Conservation (phyloP, 2,888 invertebrate species). For the Taenaris catops region DNA sequence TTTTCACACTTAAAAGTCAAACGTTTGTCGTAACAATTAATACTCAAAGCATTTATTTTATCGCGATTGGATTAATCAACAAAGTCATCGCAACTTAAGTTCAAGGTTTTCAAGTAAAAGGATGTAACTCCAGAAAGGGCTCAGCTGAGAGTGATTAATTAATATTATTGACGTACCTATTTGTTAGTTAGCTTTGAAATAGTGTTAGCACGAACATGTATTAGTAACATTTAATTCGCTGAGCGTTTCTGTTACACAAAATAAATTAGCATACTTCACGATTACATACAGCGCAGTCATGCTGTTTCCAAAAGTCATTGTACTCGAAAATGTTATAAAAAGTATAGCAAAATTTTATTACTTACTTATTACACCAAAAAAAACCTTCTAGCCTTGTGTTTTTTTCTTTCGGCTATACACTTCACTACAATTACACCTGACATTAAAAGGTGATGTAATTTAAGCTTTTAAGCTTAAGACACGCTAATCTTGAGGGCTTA, state of each 20-base stretch:
- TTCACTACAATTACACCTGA: too few relatives aligned
- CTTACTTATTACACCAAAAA: too few relatives aligned
- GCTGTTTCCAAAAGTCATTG: conserved; percentile 2
- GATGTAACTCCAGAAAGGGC: conserved; percentile 8
- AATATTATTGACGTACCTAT: conserved; percentile 3
- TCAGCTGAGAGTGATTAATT: neutral
- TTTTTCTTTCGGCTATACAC: too few relatives aligned
- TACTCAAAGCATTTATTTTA: conserved; percentile 6
- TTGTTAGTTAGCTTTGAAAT: conserved; percentile 1
- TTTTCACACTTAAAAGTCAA: conserved; percentile 6
- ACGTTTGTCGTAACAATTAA: conserved; percentile 2
- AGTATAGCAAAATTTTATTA: too few relatives aligned
- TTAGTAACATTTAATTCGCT: conserved; percentile 4
- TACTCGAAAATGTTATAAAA: neutral
- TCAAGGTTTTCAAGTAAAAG: conserved; percentile 8
- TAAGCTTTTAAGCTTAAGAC: too few relatives aligned
- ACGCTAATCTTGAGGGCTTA: too few relatives aligned
- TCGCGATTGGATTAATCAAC: conserved; percentile 5
- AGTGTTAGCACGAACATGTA: conserved; percentile 2
- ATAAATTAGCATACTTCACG: conserved; percentile 2
- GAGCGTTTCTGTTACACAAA: conserved; percentile 1
- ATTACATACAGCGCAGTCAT: conserved; percentile 1
- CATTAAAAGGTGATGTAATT: too few relatives aligned
- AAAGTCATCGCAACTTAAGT: conserved; percentile 9
- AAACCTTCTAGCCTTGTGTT: too few relatives aligned